Evolutionary conservation across 2,888 invertebrate species (phyloP), one percentile per base, ranked within the genome.

Genomic region (Andrena bicolor): DNA sequence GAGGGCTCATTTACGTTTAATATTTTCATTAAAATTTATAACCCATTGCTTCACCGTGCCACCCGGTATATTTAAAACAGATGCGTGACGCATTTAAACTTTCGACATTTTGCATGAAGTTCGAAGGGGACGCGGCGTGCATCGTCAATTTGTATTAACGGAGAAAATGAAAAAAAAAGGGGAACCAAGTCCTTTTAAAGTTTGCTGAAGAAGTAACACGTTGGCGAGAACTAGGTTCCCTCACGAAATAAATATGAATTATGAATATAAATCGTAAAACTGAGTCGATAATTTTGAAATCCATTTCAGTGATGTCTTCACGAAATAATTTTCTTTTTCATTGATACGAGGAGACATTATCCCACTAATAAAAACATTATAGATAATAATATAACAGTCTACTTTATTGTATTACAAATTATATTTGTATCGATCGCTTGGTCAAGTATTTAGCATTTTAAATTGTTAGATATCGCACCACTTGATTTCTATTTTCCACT

Each of bases 41-140:
- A 70, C 70, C 6, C 28, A 23, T 49, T 6, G n/a, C 64, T 70
- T 49, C 2, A 23, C 26, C 20, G 60, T 28, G 58, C 23, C 61
- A 56, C 68, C 64, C 30, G 53, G 53, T 49, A 30, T 56, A 66
- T 71, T 41, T 80, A 75, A 82, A 80, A 60, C 61, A 74, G 74
- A 60, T 75, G 75, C 80, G 77, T 81, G 69, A 76, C 73, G 81
- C 77, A 26, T 81, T 70, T 77, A 69, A 83, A 81, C 81, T 83
- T 80, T 64, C 35, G 77, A 81, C 77, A 76, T 56, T 77, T 66
- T 73, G 30, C 26, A 60, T 20, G 49, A 49, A 81, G 81, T 81
- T 74, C 81, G 65, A 51, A 70, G 65, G 69, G 73, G 63, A 56
- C 72, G 64, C 61, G 71, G 20, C 51, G 49, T 56, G 69, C 81